Percentiles rank a stretch among this genome's conserved stretches.
These are phyloP conservation scores for Prionailurus bengalensis DNA, from an alignment of 2,113 vertebrate genomes.

Conservation along the genomic window DNA sequence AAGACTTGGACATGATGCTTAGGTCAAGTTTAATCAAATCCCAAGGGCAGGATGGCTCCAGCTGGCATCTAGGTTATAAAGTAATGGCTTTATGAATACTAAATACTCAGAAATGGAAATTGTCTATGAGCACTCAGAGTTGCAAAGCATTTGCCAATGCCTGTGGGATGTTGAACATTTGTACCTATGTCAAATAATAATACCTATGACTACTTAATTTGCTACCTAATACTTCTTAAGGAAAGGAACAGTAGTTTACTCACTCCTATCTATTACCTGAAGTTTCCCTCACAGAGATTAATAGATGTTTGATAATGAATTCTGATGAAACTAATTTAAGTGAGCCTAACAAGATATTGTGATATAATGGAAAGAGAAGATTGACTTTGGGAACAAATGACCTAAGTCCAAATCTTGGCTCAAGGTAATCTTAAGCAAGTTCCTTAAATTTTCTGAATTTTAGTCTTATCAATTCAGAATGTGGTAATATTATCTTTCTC, in stretches of 20 bases:
- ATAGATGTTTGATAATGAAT: conserved; percentile 37
- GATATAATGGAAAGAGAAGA: not conserved
- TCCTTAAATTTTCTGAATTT: not conserved
- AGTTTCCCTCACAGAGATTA: not conserved
- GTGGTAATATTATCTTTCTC: not conserved
- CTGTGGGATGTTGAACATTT: not conserved
- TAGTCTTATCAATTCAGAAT: not conserved
- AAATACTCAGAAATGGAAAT: not conserved
- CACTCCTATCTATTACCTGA: not conserved
- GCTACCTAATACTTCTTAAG: not conserved
- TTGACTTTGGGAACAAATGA: not conserved
- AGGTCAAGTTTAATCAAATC: not conserved
- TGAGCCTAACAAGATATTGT: not conserved
- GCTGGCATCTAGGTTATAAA: not conserved
- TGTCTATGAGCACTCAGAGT: not conserved
- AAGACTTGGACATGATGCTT: not conserved
- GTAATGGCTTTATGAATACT: not conserved
- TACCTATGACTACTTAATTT: not conserved
- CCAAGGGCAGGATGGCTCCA: not conserved
- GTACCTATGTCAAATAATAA: not conserved
- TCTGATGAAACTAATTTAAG: not conserved
- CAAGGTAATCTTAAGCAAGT: not conserved
- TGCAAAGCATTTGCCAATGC: not conserved
- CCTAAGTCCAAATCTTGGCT: not conserved
- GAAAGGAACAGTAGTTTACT: not conserved